Percentiles rank a stretch among this genome's conserved stretches.
These are phyloP conservation scores for Sarcophaga caerulescens DNA, from an alignment of 2,888 invertebrate species.

Conservation along the genomic window DNA sequence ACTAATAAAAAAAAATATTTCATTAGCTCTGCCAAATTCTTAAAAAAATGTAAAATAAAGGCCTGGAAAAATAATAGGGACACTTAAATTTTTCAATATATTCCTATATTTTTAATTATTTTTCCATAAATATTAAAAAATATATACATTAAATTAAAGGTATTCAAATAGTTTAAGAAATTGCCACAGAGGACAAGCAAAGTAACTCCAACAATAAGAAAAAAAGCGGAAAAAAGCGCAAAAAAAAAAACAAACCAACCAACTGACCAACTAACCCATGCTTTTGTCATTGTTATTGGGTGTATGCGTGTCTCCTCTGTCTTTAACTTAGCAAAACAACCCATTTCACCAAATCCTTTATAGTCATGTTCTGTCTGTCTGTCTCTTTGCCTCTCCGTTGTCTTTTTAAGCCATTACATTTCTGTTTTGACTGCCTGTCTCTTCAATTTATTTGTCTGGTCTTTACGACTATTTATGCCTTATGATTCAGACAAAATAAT, in stretches of 20 bases:
- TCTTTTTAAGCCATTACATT: conserved; percentile 40
- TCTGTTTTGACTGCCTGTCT: conserved; percentile 5
- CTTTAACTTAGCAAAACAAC: conserved; percentile 41
- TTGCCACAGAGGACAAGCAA: not conserved
- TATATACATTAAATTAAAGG: no score
- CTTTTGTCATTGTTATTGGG: conserved; percentile 37
- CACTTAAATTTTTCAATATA: no score
- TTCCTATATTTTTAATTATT: no score
- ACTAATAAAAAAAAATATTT: no score
- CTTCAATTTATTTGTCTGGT: not conserved
- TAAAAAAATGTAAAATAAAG: no score
- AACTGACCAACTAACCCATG: conserved; percentile 66
- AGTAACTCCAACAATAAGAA: not conserved
- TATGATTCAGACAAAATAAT: not conserved
- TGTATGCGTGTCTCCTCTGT: conserved; percentile 1
- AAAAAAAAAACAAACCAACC: conserved; percentile 39
- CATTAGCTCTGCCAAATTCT: no score
- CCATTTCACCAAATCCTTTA: conserved; percentile 28
- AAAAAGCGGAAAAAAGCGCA: not conserved
- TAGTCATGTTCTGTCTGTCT: not conserved
- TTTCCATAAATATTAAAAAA: no score
- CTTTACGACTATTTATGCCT: conserved; percentile 5
- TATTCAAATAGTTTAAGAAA: no score
- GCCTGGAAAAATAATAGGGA: no score
- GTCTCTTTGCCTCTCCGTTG: conserved; percentile 15